Evolutionary conservation across 2,888 invertebrate species (phyloP), one percentile per base, ranked within the genome.

Genomic region (Drosophila kuntzei): DNA sequence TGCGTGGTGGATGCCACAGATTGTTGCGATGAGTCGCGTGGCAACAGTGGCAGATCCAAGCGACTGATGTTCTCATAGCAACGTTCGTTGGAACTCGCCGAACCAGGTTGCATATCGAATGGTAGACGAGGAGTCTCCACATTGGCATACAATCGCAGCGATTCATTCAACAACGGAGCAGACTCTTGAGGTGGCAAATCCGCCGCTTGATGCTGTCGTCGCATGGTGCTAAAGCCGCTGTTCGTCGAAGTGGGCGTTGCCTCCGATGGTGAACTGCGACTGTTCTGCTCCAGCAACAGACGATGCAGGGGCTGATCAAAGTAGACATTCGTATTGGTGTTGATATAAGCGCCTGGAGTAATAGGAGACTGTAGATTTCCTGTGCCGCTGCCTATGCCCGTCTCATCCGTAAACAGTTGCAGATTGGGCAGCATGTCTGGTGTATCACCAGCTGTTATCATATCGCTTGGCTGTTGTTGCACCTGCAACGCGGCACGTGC

Each of bases 281-380:
- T 62, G 46, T 76, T 84, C 29, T 87, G 76, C 25, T 91, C 91
- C 57, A 78, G 85, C 32, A 76, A 39, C 71, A 68, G 20, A 0
- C 81, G 57, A 70, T 75, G 72, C 49, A 90, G 14, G 0, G 90
- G 94, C 82, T 94, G 94, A 64, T 94, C 94, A 78, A 94, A 94
- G 85, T 94, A 94, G 2, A 94, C 91, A 91, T 94, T 94, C 39
- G 94, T 82, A 91, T 94, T 94, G 37, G 94, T 87, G 46, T 81
- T 90, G 89, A 55, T 91, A 80, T 83, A 93, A 25, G 51, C 79
- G 22, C 78, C 79, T 0, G 76, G 74, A 1, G 82, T 78, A 2
- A 68, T 76, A 22, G 79, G 89, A 6, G 85, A 84, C 12, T 89
- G 77, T 11, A 75, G 50, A 1, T 63, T 75, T 0, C 54, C 74